Base-by-base conservation (phyloP, 2,888 invertebrate genomes). In the Eumerus sabulonum region DNA sequence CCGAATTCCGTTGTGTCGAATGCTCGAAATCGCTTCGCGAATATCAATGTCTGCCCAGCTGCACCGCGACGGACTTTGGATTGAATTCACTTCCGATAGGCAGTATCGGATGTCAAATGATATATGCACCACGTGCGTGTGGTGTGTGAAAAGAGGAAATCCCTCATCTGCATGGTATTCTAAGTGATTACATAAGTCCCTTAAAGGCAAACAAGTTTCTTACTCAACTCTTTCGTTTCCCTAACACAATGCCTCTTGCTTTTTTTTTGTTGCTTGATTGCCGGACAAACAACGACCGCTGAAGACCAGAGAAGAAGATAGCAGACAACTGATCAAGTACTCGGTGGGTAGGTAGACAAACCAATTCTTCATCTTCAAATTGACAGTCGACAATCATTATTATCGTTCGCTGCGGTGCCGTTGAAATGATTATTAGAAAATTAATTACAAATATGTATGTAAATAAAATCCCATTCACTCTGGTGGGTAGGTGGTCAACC, bases 401-500 rank as follows among this genome's bases (percentile, higher is more conserved):
- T 27, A 57, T 59, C 44, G 19, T n/a, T 35, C 50, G 7, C 9
- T 9, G 7, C 5, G 27, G 18, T 42, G 40, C 56, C 11, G 44
- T 44, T 35, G 57, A 36, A 44, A 42, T 42, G 42, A 35, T 57
- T 42, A 57, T 57, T 57, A 67, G 67, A 59, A 59, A 59, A 59
- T 68, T 59, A 59, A 68, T 68, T 59, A 60, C 12, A 16, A 19
- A 7, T 51, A 59, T 68, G 27, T 51, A 59, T 68, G 68, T 35
- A 68, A 59, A 50, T 18, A 16, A 57, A 68, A 53, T 68, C 53
- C 57, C 57, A 44, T 59, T 68, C 68, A 68, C 68, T 59, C 19
- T 4, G 38, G 57, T 14, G 36, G 50, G 59, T 14, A 44, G 50
- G 59, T 67, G 67, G 59, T 38, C 68, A 60, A 51, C 59, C 19